Percentiles rank a stretch among this genome's conserved stretches.
These are phyloP conservation scores for Sitta carolinensis DNA, from an alignment of 2,797 vertebrate species.

Conservation along the genomic window DNA sequence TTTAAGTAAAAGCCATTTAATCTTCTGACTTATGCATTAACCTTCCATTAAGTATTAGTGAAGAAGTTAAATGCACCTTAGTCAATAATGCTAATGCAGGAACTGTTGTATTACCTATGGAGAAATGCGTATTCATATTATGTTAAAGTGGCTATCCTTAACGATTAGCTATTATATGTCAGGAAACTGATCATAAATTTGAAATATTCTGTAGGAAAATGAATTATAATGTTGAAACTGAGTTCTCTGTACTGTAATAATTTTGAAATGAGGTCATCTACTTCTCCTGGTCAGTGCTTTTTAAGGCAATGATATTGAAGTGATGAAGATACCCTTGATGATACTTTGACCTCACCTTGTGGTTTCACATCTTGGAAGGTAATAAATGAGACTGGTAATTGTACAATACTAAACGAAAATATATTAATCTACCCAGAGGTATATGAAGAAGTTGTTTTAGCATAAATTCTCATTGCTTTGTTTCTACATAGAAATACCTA, in stretches of 20 bases:
- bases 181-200: constrained; percentile 85
- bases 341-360: constrained; percentile 85
- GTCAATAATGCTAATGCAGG: constrained; percentile 98
- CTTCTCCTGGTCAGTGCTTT: constrained; percentile 87
- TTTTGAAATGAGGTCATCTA: constrained; percentile 87
- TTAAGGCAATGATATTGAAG: constrained; percentile 92
- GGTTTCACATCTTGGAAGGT: constrained; percentile 83
- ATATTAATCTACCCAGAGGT: constrained; percentile 57
- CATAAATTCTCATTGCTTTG: background rate
- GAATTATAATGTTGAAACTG: constrained; percentile 89
- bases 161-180: constrained; percentile 84
- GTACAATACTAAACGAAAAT: constrained; percentile 82
- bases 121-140: constrained; percentile 93
- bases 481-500: background rate
- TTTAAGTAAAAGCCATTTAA: constrained; percentile 94
- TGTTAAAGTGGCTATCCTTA: constrained; percentile 88
- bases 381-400: constrained; percentile 91
- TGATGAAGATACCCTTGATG: constrained; percentile 89
- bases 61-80: constrained; percentile 90
- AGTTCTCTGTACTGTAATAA: constrained; percentile 88
- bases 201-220: constrained; percentile 85
- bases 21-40: constrained; percentile 95
- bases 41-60: constrained; percentile 98
- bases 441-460: background rate
- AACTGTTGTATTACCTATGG: constrained; percentile 83